Conservation (phyloP, 1,140 invertebrate genomes). For the Bombus sibiricus region DNA sequence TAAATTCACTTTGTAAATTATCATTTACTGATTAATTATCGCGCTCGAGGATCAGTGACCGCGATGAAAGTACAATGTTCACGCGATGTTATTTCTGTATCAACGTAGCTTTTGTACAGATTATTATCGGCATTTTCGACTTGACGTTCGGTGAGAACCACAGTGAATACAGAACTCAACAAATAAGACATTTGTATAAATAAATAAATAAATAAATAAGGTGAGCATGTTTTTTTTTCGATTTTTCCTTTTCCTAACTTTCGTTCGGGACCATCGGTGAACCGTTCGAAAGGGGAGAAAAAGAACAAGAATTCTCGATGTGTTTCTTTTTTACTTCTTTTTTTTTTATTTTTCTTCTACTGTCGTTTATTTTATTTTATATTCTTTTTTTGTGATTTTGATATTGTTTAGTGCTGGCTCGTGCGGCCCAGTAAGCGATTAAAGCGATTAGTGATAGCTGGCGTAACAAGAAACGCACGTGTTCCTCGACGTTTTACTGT, state of each 20-base stretch:
- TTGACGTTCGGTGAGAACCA: slow-evolving; percentile 7
- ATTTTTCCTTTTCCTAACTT: neutral
- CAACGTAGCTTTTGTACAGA: slow-evolving; percentile 37
- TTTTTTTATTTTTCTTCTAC: neutral
- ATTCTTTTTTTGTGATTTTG: neutral
- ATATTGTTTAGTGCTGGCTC: slow-evolving; percentile 42
- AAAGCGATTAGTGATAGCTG: slow-evolving; percentile 54
- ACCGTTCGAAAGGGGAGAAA: neutral
- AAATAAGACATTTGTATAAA: slow-evolving; percentile 48
- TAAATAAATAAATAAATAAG: slow-evolving; percentile 55
- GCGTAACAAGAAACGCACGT: slow-evolving; percentile 49
- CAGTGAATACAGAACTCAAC: slow-evolving; percentile 45
- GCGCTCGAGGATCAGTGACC: slow-evolving; percentile 29
- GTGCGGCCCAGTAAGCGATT: slow-evolving; percentile 49
- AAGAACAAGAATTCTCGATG: slow-evolving; percentile 39
- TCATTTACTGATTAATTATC: slow-evolving; percentile 28
- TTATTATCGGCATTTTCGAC: slow-evolving; percentile 35
- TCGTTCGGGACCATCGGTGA: neutral
- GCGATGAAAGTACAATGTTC: slow-evolving; percentile 1
- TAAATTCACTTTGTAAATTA: neutral
- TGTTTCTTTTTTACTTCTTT: slow-evolving; percentile 1
- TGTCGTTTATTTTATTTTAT: neutral
- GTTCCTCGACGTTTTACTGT: slow-evolving; percentile 44
- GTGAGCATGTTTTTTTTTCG: slow-evolving; percentile 14
- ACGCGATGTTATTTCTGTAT: neutral